Conservation (phyloP, 1,140 invertebrate genomes). For the Drosophila nasuta region DNA sequence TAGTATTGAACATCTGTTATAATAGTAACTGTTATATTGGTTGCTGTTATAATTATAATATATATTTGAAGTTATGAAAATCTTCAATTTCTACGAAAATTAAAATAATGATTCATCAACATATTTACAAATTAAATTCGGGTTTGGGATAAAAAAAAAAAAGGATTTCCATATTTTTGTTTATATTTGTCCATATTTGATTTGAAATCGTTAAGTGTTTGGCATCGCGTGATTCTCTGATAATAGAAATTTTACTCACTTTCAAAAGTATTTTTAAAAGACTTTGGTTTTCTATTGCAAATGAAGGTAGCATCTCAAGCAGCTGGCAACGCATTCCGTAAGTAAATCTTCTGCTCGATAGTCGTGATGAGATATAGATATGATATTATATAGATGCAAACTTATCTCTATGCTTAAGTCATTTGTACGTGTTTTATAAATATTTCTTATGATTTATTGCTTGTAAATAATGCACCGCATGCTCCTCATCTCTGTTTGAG, state of each 20-base stretch:
- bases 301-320: neutral
- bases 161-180: no score
- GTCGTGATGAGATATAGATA: neutral
- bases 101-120: no score
- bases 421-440: neutral
- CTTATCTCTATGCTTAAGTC: no score
- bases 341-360: conserved; percentile 18
- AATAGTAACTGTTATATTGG: no score
- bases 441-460: neutral
- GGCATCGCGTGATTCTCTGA: neutral
- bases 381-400: no score
- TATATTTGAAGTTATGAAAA: no score
- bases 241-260: neutral
- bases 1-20: no score
- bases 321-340: conserved; percentile 39
- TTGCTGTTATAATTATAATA: no score
- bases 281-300: neutral
- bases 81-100: no score
- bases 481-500: conserved; percentile 1
- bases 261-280: neutral
- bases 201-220: neutral
- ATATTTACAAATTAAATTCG: no score
- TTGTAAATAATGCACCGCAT: conserved; percentile 28
- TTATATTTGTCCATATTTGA: no score
- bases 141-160: no score